Percentiles rank a stretch among this genome's conserved stretches.
phyloP scores from a whole-genome alignment of 1,140 invertebrate species.

The Habropoda laboriosa region DNA sequence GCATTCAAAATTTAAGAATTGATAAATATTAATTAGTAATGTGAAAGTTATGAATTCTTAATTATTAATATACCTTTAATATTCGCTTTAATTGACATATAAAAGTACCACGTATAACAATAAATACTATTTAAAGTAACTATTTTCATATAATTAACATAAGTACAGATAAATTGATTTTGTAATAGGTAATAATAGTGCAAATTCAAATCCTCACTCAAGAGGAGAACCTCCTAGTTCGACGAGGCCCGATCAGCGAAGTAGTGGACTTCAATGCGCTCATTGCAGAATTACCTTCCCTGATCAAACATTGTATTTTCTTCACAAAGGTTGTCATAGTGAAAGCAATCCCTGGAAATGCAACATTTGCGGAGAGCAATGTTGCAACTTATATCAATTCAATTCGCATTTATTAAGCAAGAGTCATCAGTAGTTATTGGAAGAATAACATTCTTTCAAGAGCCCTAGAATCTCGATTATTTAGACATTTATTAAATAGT shows the following conservation, averaged over 20 bases:
- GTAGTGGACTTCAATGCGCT: slow-evolving; percentile 86
- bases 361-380: slow-evolving; percentile 97
- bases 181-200: slow-evolving; percentile 67
- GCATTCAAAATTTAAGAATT: no score
- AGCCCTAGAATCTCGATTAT: slow-evolving; percentile 27
- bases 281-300: slow-evolving; percentile 97
- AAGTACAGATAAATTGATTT: slow-evolving; percentile 15
- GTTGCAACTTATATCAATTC: slow-evolving; percentile 97
- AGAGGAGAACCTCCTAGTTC: slow-evolving; percentile 79
- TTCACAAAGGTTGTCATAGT: slow-evolving; percentile 98
- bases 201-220: slow-evolving; percentile 71
- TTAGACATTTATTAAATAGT: slow-evolving; percentile 17
- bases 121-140: neutral
- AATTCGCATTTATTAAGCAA: slow-evolving; percentile 97
- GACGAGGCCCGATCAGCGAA: slow-evolving; percentile 79
- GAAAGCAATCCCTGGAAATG: slow-evolving; percentile 99
- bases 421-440: slow-evolving; percentile 87
- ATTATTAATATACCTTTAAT: neutral
- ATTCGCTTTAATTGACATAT: neutral
- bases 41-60: neutral
- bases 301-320: slow-evolving; percentile 96
- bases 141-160: neutral
- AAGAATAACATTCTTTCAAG: slow-evolving; percentile 28
- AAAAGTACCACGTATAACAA: neutral
- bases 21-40: neutral